A percentile compares a stretch with the other conserved stretches of the same genome.
These are phyloP conservation scores for Ia io DNA, from an alignment of 2,113 vertebrate species.

Conservation along the genomic window DNA sequence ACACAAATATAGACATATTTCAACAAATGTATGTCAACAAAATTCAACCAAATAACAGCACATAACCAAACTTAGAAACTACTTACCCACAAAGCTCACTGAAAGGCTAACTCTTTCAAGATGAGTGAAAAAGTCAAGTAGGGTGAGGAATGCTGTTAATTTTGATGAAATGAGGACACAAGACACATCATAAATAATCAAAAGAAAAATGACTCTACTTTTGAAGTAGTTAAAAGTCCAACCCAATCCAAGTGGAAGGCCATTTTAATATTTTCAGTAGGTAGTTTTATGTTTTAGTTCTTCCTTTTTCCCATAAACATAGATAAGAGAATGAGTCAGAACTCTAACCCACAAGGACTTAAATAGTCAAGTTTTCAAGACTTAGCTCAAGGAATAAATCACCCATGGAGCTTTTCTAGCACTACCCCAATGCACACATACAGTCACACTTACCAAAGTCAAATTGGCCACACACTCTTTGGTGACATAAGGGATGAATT, in stretches of 20 bases:
- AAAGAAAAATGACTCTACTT: slow-evolving; percentile 35
- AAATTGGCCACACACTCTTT: background rate
- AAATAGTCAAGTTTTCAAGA: background rate
- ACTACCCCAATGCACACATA: background rate
- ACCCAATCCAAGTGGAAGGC: background rate
- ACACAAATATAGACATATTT: slow-evolving; percentile 59
- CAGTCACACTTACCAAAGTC: background rate
- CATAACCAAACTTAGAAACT: slow-evolving; percentile 71
- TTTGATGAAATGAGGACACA: slow-evolving; percentile 31
- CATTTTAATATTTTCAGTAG: background rate
- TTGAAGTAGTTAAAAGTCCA: background rate
- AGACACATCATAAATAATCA: slow-evolving; percentile 24
- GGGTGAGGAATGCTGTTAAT: background rate
- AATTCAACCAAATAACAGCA: slow-evolving; percentile 63
- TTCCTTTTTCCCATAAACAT: background rate
- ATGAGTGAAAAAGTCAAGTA: background rate
- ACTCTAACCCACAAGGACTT: background rate
- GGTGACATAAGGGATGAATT: background rate
- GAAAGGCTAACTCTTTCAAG: slow-evolving; percentile 50
- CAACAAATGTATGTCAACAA: slow-evolving; percentile 46
- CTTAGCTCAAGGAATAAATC: slow-evolving; percentile 1
- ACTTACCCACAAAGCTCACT: slow-evolving; percentile 56
- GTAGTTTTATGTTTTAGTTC: background rate
- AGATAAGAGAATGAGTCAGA: background rate
- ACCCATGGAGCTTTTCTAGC: background rate